These are phyloP conservation scores for Thera obeliscata DNA, from an alignment of 2,888 invertebrate genomes.

Conservation along the genomic window DNA sequence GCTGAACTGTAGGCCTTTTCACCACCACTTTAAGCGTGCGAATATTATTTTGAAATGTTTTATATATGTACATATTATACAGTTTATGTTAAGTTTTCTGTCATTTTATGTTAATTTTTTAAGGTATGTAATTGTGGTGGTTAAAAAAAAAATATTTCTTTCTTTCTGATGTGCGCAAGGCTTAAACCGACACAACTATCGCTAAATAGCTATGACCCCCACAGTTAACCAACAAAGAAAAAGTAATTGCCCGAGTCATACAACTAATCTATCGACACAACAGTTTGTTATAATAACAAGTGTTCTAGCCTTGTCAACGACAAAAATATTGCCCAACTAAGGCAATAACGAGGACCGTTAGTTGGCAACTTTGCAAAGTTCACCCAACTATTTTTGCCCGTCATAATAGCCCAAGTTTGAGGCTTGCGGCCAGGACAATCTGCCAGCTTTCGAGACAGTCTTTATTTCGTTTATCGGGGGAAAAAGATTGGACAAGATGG, in stretches of 20 bases:
- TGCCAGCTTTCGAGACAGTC: conserved; percentile 61
- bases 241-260: conserved; percentile 21
- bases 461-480: conserved; percentile 55
- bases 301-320: conserved; percentile 64
- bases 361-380: conserved; percentile 69
- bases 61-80: too few relatives aligned
- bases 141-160: too few relatives aligned
- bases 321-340: conserved; percentile 81
- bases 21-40: too few relatives aligned
- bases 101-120: too few relatives aligned
- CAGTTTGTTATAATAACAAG: conserved; percentile 68
- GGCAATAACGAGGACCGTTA: conserved; percentile 78
- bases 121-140: too few relatives aligned
- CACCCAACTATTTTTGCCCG: conserved; percentile 77
- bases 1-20: too few relatives aligned
- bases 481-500: conserved; percentile 42
- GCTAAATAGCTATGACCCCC: conserved; percentile 6
- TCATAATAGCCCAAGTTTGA: conserved; percentile 80
- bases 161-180: background rate
- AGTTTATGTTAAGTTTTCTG: too few relatives aligned
- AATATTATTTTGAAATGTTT: too few relatives aligned
- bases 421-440: conserved; percentile 55
- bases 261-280: conserved; percentile 62
- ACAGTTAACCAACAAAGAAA: conserved; percentile 17
- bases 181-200: background rate